Evolutionary conservation across 2,113 vertebrate genomes (phyloP), one percentile per base, ranked within the genome.

Genomic region (Odocoileus virginianus): DNA sequence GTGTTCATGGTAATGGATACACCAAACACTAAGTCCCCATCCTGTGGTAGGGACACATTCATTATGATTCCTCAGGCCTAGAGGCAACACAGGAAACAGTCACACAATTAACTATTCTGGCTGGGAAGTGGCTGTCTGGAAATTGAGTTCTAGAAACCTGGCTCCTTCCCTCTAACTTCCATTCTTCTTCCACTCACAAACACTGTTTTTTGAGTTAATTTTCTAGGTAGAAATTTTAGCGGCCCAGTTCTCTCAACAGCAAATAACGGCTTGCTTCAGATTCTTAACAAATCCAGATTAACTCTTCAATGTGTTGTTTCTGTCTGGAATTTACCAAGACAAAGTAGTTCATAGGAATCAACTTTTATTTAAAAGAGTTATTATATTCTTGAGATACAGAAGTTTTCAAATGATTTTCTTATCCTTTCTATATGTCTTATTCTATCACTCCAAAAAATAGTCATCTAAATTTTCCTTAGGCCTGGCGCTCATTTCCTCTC

Each of bases 121-220:
- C 50, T 71, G 40, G 43, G n/a, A 93, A 86, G 47, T 33, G 17
- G 36, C 13, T 84, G 28, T 52, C 74, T 50, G 76, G 27, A 83
- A 76, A 83, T 25, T 16, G 10, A 92, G 14, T 40, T 57, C 27
- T n/a, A 45, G 27, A 74, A 92, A 67, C 76, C 16, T 94, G 45
- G 47, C 16, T 87, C 3, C 25, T 83, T 93, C 64, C 47, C 28
- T 95, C 33, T 79, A 55, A 33, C 11, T 71, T 78, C 47, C 15
- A 28, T 88, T 93, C 61, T 84, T 54, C 30, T 74, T 17, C 40
- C 17, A 82, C 86, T 89, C 25, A 57, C 17, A 76, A 58, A 90
- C 27, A 95, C 10, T 1, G 27, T 81, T 96, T 87, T 84, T 87
- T 92, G 84, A 87, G 7, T 92, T 95, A 58, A 84, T 89, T 95